Evolutionary conservation across 2,797 vertebrate genomes (phyloP).

Genomic region (Moxostoma hubbsi): DNA sequence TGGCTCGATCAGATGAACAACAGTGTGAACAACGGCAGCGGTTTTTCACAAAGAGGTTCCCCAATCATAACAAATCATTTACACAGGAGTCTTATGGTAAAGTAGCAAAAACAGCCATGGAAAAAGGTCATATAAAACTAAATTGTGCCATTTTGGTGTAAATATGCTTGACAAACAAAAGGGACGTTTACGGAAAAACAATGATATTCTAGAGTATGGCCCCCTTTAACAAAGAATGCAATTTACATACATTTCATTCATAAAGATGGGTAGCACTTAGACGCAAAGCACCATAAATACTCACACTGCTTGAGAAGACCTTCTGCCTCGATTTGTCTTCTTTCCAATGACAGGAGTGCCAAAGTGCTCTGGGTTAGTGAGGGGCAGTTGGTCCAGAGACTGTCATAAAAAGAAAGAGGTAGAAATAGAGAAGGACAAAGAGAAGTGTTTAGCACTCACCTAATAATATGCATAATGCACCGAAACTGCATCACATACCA

Average conservation of each 20-base stretch:
- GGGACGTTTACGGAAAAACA: too few species aligned
- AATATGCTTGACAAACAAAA: too few species aligned
- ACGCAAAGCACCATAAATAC: conserved; percentile 63
- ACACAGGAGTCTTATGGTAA: too few species aligned
- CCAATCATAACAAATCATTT: too few species aligned
- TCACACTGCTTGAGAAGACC: conserved; percentile 94
- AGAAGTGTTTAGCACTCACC: not conserved
- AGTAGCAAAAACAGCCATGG: too few species aligned
- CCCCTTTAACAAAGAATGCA: not conserved
- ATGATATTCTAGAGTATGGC: too few species aligned
- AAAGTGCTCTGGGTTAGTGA: conserved; percentile 98
- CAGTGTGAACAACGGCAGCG: too few species aligned
- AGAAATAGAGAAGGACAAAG: not conserved
- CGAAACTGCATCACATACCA: not conserved
- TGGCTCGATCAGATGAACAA: too few species aligned
- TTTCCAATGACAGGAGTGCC: conserved; percentile 98
- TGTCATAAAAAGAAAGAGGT: conserved; percentile 60
- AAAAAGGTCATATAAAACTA: too few species aligned
- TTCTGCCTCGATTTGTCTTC: conserved; percentile 92
- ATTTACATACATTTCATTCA: not conserved
- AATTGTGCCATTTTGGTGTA: too few species aligned
- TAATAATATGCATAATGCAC: not conserved
- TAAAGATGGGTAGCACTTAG: not conserved
- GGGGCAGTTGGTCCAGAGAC: conserved; percentile 96
- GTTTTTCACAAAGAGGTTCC: too few species aligned